These are phyloP conservation scores for Rhabdophis nuchalis DNA, from an alignment of 2,797 vertebrate genomes.

Conservation along the genomic window DNA sequence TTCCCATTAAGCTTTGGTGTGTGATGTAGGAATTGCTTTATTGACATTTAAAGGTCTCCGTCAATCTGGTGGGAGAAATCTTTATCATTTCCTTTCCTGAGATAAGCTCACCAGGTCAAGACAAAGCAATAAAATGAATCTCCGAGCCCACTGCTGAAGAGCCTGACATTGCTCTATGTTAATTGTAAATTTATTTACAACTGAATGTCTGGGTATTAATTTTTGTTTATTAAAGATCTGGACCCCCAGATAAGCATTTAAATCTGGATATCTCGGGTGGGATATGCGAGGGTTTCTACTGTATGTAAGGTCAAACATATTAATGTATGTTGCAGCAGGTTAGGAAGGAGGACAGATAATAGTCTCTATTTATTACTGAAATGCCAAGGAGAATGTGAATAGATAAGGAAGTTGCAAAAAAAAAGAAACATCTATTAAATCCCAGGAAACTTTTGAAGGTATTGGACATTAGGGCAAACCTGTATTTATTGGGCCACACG, in stretches of 20 bases:
- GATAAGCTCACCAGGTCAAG: conserved; percentile 18
- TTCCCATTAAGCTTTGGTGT: conserved; percentile 46
- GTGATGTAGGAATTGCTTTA: conserved; percentile 51
- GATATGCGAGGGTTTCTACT: neutral
- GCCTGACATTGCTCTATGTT: neutral
- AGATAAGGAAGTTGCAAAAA: neutral
- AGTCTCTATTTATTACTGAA: neutral
- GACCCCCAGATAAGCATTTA: neutral
- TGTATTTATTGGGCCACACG: neutral
- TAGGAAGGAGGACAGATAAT: neutral
- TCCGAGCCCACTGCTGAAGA: neutral
- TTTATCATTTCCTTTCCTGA: conserved; percentile 37
- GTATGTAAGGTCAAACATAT: neutral
- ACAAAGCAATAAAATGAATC: neutral
- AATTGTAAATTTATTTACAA: neutral
- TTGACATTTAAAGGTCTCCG: conserved; percentile 70
- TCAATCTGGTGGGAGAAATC: conserved; percentile 25
- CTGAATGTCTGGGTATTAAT: neutral
- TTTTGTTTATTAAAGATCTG: neutral
- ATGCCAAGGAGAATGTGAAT: neutral
- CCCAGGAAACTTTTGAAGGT: neutral
- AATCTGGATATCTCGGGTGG: neutral
- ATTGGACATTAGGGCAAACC: neutral
- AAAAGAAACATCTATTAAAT: neutral
- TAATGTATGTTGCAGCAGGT: neutral